These are phyloP conservation scores for Rhombomys opimus DNA, from an alignment of 2,113 vertebrate species.

Conservation along the genomic window DNA sequence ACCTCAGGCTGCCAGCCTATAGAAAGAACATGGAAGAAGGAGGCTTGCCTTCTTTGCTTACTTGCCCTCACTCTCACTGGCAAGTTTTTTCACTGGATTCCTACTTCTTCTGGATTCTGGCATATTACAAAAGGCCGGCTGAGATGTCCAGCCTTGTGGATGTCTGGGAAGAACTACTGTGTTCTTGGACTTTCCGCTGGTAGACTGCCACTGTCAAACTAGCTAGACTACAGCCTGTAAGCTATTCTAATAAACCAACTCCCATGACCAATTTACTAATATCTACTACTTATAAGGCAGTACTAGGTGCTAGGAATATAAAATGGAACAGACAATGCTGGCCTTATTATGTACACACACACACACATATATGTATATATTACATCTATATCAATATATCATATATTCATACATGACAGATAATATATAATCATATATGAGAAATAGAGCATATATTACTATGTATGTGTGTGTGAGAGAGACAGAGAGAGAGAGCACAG, in stretches of 20 bases:
- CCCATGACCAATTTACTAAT: background rate
- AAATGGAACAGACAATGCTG: background rate
- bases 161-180: background rate
- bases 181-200: background rate
- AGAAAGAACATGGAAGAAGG: background rate
- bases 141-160: background rate
- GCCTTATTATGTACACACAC: background rate
- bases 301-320: background rate
- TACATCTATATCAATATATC: background rate
- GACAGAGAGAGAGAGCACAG: no score
- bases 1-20: background rate
- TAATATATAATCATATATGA: background rate
- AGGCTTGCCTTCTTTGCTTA: no score
- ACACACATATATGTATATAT: background rate
- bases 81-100: background rate
- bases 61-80: background rate
- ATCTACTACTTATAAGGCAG: background rate
- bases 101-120: background rate
- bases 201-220: background rate
- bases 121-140: background rate
- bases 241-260: no score
- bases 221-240: no score
- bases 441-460: background rate
- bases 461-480: background rate
- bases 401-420: background rate